Evolutionary conservation across 2,888 invertebrate genomes (phyloP), one percentile per base, ranked within the genome.

Genomic region (Vesta saturnalis): DNA sequence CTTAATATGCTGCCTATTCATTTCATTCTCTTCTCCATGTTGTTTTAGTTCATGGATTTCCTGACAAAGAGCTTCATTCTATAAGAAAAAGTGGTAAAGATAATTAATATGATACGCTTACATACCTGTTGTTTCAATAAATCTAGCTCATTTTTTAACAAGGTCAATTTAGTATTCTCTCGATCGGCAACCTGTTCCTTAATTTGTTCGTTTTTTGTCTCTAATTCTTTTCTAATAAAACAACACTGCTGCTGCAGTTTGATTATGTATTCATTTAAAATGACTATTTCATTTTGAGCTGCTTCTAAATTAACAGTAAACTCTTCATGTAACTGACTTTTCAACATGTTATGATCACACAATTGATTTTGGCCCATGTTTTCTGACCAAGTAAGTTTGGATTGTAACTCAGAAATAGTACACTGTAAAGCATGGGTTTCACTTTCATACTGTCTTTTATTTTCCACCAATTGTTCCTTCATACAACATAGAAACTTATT

Each of bases 61-160:
- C 39, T n/a, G n/a, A n/a, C n/a, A n/a, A 39, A 6, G 39, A 2
- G 39, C 39, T 4, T 39, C 39, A 39, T 39, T 39, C 39, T 39
- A 39, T n/a, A 39, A 39, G 8, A 4, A 4, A 39, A 39, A n/a
- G 5, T n/a, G n/a, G n/a, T n/a, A n/a, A n/a, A n/a, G n/a, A n/a
- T n/a, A n/a, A n/a, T n/a, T n/a, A n/a, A n/a, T n/a, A n/a, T n/a
- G n/a, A n/a, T n/a, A n/a, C n/a, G n/a, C n/a, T n/a, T n/a, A n/a
- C 82, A 54, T 4, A 69, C 64, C 35, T 72, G 68, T 52, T 79
- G 78, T 2, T 81, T 59, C 46, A 81, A 49, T 10, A 69, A 74
- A 58, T 78, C 78, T 46, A 82, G 67, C 69, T 82, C 79, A 15
- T 77, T 76, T 67, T 80, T 82, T 56, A 84, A 70, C n/a, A n/a